A percentile compares a stretch with the other conserved stretches of the same genome.
phyloP scores from a whole-genome alignment of 2,888 invertebrate genomes.

The Ephialtes manifestator region DNA sequence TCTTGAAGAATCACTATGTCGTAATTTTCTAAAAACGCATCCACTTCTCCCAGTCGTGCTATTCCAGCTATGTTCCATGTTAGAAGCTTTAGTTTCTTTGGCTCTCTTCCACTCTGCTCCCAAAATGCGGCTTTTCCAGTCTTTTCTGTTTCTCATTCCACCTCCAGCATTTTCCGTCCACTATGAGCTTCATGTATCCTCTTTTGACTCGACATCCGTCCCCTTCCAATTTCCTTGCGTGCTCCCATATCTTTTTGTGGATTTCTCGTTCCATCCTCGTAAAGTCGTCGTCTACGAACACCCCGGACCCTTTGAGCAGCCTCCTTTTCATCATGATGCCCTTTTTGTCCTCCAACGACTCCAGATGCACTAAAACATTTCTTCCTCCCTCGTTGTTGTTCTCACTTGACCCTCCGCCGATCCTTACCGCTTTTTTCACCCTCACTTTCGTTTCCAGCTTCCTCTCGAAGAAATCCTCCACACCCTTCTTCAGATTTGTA shows the following conservation, averaged over 20 bases:
- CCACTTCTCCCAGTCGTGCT: too few relatives aligned
- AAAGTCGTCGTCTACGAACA: not conserved
- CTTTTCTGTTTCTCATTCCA: too few relatives aligned
- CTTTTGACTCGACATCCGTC: not conserved
- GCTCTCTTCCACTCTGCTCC: not conserved
- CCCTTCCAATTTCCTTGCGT: not conserved
- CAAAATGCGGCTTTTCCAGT: too few relatives aligned
- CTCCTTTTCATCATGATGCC: conserved; percentile 12
- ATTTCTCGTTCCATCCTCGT: conserved; percentile 25
- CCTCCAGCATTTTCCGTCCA: not conserved
- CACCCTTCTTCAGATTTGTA: not conserved
- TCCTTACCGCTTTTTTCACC: conserved; percentile 17
- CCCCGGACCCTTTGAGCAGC: not conserved
- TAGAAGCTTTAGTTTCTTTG: too few relatives aligned
- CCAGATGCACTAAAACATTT: conserved; percentile 1
- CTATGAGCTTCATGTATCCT: conserved; percentile 8
- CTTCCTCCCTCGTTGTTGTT: not conserved
- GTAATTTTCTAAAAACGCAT: too few relatives aligned
- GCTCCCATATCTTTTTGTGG: not conserved
- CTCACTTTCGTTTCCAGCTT: conserved; percentile 1
- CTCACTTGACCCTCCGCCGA: not conserved
- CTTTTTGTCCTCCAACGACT: conserved; percentile 24
- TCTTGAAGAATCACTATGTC: too few relatives aligned
- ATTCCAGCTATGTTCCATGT: too few relatives aligned
- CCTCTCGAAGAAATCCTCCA: conserved; percentile 13